Conservation (phyloP, 2,113 vertebrate species). For the Mus pahari region DNA sequence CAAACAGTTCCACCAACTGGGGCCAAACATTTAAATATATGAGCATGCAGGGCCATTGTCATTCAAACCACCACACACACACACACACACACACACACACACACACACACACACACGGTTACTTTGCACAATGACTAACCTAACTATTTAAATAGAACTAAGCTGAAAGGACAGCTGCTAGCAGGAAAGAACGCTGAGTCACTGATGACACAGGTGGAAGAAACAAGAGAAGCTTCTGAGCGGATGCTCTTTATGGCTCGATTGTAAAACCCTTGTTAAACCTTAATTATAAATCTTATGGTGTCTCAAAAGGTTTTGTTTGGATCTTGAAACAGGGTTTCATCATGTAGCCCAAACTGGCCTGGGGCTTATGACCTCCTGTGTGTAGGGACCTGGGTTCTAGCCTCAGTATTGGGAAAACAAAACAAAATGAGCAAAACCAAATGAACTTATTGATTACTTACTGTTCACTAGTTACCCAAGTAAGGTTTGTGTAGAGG, state of each 20-base stretch:
- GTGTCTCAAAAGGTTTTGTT: background rate
- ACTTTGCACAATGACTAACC: background rate
- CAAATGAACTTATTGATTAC: background rate
- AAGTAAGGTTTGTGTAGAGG: background rate
- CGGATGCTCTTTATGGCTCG: background rate
- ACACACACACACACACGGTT: no score
- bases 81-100: no score
- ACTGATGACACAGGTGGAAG: background rate
- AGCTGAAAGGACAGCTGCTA: background rate
- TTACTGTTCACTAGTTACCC: background rate
- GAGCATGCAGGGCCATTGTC: background rate
- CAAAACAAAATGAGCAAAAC: background rate
- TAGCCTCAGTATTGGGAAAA: background rate
- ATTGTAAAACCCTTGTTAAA: constrained; percentile 34
- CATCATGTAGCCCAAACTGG: background rate
- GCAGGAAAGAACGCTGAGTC: background rate
- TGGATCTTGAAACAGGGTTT: background rate
- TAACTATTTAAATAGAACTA: constrained; percentile 51
- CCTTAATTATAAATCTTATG: constrained; percentile 17
- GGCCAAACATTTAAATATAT: background rate
- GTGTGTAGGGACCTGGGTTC: background rate
- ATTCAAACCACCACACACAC: background rate
- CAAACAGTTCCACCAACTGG: background rate
- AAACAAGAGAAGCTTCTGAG: constrained; percentile 21
- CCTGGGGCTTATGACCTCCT: background rate